phyloP scores from a whole-genome alignment of 92 coral and sea anemone genomes.

The Hydrozoanthus gracilis region DNA sequence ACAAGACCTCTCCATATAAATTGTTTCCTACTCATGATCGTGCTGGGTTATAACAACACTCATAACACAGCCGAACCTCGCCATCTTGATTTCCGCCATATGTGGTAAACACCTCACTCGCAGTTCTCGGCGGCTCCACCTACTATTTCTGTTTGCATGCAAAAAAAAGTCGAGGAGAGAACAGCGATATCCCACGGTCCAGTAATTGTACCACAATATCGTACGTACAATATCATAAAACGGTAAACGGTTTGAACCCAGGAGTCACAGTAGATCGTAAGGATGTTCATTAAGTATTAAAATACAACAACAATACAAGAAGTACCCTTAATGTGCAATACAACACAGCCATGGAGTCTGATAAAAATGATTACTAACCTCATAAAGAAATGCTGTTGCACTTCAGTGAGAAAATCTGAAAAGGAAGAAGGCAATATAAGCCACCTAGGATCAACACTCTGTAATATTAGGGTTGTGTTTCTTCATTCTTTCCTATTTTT shows the following conservation, averaged over 20 bases:
- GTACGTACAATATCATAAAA: neutral
- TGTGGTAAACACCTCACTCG: neutral
- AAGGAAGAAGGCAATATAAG: no score
- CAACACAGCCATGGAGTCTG: no score
- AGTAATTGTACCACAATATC: neutral
- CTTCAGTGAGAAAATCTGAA: no score
- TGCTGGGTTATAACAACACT: constrained; percentile 5
- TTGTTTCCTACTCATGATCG: constrained; percentile 36
- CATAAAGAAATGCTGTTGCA: no score
- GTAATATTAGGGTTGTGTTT: no score
- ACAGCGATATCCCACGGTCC: neutral
- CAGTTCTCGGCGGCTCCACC: neutral
- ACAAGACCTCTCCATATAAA: constrained; percentile 37
- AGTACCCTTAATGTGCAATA: no score
- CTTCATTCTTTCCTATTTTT: neutral
- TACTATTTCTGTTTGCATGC: constrained; percentile 17
- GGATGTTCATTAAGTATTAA: no score
- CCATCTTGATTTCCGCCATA: neutral
- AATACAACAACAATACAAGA: no score
- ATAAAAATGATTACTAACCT: no score
- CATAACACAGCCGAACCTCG: neutral
- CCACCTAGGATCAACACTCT: no score
- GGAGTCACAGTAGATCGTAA: no score
- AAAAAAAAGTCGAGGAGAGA: constrained; percentile 30
- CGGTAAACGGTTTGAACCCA: neutral